Percentiles rank a stretch among this genome's conserved stretches.
These are phyloP conservation scores for Nephrotoma flavescens DNA, from an alignment of 2,888 invertebrate genomes.

Conservation along the genomic window DNA sequence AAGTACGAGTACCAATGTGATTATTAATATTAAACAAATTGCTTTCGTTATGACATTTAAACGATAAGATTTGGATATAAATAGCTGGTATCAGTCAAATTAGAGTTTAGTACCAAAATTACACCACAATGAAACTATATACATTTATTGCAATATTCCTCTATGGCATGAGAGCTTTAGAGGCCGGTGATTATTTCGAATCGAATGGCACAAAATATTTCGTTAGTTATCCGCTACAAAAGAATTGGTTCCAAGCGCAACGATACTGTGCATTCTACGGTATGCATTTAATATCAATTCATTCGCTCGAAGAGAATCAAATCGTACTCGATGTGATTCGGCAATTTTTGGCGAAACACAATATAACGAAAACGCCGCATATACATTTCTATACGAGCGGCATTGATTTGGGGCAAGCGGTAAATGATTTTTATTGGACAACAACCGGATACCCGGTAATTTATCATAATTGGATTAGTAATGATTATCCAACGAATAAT, in stretches of 20 bases:
- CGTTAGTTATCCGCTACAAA: neutral
- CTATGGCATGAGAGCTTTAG: neutral
- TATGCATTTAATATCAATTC: neutral
- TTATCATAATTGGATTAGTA: neutral
- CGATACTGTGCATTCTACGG: neutral
- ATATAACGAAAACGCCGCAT: neutral
- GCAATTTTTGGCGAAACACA: neutral
- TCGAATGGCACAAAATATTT: neutral
- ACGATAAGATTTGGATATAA: neutral
- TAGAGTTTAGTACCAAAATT: neutral
- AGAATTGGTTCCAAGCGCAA: neutral
- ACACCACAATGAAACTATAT: neutral
- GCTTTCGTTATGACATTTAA: neutral
- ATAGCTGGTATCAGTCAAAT: neutral
- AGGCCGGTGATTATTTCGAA: neutral
- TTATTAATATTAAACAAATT: too few species aligned
- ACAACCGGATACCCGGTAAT: neutral
- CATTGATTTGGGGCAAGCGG: neutral
- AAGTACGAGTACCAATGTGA: too few species aligned
- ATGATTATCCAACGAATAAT: neutral
- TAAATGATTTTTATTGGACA: neutral
- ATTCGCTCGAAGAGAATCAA: neutral
- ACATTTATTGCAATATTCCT: neutral
- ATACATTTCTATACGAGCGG: neutral
- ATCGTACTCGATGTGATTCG: neutral